Percentiles rank a stretch among this genome's conserved stretches.
phyloP scores from a whole-genome alignment of 2,888 invertebrate species.

The Sinotaia quadrata region DNA sequence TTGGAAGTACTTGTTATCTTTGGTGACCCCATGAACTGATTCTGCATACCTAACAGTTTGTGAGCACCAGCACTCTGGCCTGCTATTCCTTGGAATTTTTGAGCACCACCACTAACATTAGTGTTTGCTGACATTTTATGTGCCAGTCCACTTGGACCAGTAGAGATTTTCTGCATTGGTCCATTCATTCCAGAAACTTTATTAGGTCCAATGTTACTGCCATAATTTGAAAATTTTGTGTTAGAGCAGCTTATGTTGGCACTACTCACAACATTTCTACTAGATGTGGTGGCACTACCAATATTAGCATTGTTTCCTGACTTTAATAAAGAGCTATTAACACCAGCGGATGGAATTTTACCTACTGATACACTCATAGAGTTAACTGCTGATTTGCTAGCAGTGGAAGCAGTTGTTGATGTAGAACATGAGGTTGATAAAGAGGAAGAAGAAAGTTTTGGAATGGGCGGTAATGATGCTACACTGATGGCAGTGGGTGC shows the following conservation, averaged over 20 bases:
- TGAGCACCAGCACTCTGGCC: not conserved
- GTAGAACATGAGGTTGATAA: slow-evolving; percentile 14
- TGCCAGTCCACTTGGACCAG: not conserved
- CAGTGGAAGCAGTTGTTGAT: slow-evolving; percentile 18
- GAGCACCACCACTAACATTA: not conserved
- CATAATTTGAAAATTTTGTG: slow-evolving; percentile 5
- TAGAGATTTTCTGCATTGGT: slow-evolving; percentile 6
- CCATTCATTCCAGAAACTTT: not conserved
- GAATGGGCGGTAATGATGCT: slow-evolving; percentile 61
- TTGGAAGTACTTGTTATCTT: not conserved
- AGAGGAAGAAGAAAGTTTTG: slow-evolving; percentile 52
- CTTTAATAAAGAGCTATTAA: not conserved
- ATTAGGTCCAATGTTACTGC: slow-evolving; percentile 11
- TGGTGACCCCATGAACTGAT: not conserved
- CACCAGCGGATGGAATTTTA: not conserved
- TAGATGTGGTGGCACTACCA: slow-evolving; percentile 17
- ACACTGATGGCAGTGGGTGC: slow-evolving; percentile 57
- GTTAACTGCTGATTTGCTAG: slow-evolving; percentile 22
- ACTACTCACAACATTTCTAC: slow-evolving; percentile 5
- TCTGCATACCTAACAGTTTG: not conserved
- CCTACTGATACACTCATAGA: slow-evolving; percentile 21
- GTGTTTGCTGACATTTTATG: not conserved
- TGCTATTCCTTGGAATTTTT: not conserved
- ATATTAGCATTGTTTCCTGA: not conserved
- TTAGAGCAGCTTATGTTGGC: slow-evolving; percentile 1